Conservation (phyloP, 2,888 invertebrate species). For the Hypomecis atomaria region DNA sequence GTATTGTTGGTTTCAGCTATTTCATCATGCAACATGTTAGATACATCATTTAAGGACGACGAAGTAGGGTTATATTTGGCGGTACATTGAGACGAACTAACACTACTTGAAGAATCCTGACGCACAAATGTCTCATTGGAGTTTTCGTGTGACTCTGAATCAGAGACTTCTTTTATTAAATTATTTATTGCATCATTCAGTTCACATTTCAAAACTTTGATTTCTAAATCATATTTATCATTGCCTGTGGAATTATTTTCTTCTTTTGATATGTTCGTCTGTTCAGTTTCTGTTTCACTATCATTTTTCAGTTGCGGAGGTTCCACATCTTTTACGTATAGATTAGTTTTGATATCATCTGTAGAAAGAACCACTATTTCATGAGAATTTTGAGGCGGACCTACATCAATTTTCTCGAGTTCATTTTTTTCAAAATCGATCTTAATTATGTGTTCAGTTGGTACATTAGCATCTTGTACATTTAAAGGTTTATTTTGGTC, state of each 20-base stretch:
- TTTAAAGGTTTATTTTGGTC: slow-evolving; percentile 22
- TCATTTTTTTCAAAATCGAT: slow-evolving; percentile 32
- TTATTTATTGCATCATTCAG: slow-evolving; percentile 78
- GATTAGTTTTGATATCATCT: slow-evolving; percentile 70
- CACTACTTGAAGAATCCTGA: slow-evolving; percentile 86
- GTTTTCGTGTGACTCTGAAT: slow-evolving; percentile 64
- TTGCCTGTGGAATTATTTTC: slow-evolving; percentile 36
- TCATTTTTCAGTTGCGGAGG: slow-evolving; percentile 33
- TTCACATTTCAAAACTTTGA: slow-evolving; percentile 77
- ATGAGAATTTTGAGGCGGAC: slow-evolving; percentile 46
- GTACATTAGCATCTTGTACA: slow-evolving; percentile 4
- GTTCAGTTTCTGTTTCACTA: slow-evolving; percentile 15
- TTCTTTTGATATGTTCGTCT: slow-evolving; percentile 3
- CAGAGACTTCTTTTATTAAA: slow-evolving; percentile 76
- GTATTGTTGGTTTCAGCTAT: slow-evolving; percentile 48
- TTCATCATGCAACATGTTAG: slow-evolving; percentile 82
- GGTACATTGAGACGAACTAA: slow-evolving; percentile 88
- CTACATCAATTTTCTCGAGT: slow-evolving; percentile 11
- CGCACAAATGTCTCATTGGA: slow-evolving; percentile 69
- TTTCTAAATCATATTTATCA: slow-evolving; percentile 66
- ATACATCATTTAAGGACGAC: slow-evolving; percentile 86
- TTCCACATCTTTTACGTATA: slow-evolving; percentile 70
- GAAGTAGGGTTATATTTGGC: slow-evolving; percentile 87
- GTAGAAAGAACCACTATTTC: slow-evolving; percentile 75
- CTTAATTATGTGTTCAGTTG: slow-evolving; percentile 33